Base-by-base conservation (phyloP, 2,113 vertebrate genomes). In the Holacanthus passer region DNA sequence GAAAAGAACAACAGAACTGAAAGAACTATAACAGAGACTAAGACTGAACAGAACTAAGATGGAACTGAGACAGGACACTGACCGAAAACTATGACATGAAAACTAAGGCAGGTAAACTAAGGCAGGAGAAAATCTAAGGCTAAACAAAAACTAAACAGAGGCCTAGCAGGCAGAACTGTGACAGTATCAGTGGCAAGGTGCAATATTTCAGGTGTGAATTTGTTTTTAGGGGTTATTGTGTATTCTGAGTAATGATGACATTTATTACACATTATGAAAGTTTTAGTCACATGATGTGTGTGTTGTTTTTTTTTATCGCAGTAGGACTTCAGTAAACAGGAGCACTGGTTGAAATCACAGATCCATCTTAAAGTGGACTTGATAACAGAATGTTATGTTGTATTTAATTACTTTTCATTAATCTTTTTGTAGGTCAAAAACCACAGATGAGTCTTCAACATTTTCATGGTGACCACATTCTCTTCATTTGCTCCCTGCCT, bases 401-500 rank as follows among this genome's bases (percentile, higher is more conserved):
- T 39, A 3, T 24, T 39, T 17, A 17, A 5, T 70, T 2, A 39
- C 9, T 66, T 45, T 58, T 12, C 7, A 24, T 32, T 12, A 0
- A 31, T 43, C 3, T 45, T 19, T 45, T 32, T 55, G 1, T 22
- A 84, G 78, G 76, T 85, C 22, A 22, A 20, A 87, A 7, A 67
- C 17, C 72, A 27, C 3, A 59, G 56, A 14, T 86, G 32, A 77
- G 6, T 68, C 0, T n/a, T 74, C 0, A 45, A 0, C 0, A 22
- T 63, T 11, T 20, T 52, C 0, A 0, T 3, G 41, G 20, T 0
- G 0, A 41, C 4, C 0, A 3, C 0, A 0, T 77, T 56, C 0
- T 19, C 43, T 19, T 84, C 0, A 5, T 0, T 39, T 76, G 78
- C 43, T 24, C 7, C 35, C 48, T 86, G 53, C 64, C 70, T 75